Base-by-base conservation (phyloP, 2,113 vertebrate genomes). In the Leptodactylus fuscus region DNA sequence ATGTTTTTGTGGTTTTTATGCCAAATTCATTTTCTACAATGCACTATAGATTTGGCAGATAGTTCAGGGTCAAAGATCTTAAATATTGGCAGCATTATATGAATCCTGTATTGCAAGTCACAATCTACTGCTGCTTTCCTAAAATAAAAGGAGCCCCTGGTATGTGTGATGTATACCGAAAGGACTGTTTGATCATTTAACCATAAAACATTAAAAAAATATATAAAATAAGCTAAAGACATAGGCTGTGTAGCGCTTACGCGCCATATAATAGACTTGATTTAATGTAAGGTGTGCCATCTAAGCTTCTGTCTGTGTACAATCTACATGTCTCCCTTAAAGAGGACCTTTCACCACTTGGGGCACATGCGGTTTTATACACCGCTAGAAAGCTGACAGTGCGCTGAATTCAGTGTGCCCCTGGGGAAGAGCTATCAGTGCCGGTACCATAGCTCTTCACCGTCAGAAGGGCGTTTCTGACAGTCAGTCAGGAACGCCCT, bases 61-160 rank as follows among this genome's bases (percentile, higher is more conserved):
- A 71, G 36, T 15, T 53, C 13, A 5, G 81, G 49, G 70, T 83
- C 18, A 75, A 83, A 83, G 79, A 81, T 81, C 79, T 81, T 32
- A 74, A 34, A 55, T 27, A 38, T 71, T 55, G 58, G 79, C 79
- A 81, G 78, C 46, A 20, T 20, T 18, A 10, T 62, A 81, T 44
- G 55, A 36, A 65, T 81, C 38, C 1, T 29, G 36, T 81, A 27
- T 69, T 44, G 46, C 69, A 32, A 36, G 27, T 81, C 65, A n/a
- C 44, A 81, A 81, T 81, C 41, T 81, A 67, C 60, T 58, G 51
- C 53, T 79, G 49, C 49, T 51, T 51, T 76, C 27, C 51, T 11
- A 20, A 34, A 51, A 76, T 49, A 20, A 34, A 51, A 32, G 15
- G 74, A 76, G 46, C 18, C 24, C 27, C 29, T 32, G 4, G 20